These are phyloP conservation scores for Cryptomyrus ogoouensis DNA, from an alignment of 2,113 vertebrate genomes.

Conservation along the genomic window DNA sequence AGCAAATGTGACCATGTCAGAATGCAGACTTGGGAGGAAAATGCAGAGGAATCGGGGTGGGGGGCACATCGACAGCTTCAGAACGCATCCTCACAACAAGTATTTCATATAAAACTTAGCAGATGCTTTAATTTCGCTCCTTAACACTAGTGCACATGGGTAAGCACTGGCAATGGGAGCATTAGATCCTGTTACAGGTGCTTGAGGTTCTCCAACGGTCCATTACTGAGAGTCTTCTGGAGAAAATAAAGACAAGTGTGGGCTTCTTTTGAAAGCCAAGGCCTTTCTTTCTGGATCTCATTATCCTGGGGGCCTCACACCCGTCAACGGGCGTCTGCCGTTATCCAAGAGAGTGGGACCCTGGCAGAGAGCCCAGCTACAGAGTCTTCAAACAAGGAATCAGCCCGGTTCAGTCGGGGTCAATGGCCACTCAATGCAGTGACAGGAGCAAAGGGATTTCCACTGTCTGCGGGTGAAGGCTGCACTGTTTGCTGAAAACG, in stretches of 20 bases:
- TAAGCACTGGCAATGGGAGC: not conserved
- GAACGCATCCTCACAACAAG: not conserved
- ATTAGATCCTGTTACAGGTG: not conserved
- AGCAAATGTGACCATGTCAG: not conserved
- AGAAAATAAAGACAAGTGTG: conserved; percentile 15
- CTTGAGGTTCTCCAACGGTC: not conserved
- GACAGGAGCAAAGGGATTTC: conserved; percentile 45
- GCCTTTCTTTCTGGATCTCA: not conserved
- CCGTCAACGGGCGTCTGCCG: conserved; percentile 32
- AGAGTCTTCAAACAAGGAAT: conserved; percentile 52
- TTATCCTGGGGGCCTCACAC: conserved; percentile 13
- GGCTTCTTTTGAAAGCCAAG: not conserved
- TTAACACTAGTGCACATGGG: not conserved
- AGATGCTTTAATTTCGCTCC: not conserved
- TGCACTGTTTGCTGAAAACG: not conserved
- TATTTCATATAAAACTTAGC: not conserved
- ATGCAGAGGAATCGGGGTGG: not conserved
- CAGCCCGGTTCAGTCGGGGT: conserved; percentile 55
- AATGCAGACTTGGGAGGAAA: not conserved
- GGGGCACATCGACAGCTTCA: not conserved
- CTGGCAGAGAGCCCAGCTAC: conserved; percentile 34
- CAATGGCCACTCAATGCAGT: conserved; percentile 52
- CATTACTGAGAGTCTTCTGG: conserved; percentile 4
- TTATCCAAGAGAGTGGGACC: conserved; percentile 35
- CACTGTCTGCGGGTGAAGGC: conserved; percentile 26